These are phyloP conservation scores for Phallusia fumigata DNA, from an alignment of 23 tunicate genomes.

Conservation along the genomic window DNA sequence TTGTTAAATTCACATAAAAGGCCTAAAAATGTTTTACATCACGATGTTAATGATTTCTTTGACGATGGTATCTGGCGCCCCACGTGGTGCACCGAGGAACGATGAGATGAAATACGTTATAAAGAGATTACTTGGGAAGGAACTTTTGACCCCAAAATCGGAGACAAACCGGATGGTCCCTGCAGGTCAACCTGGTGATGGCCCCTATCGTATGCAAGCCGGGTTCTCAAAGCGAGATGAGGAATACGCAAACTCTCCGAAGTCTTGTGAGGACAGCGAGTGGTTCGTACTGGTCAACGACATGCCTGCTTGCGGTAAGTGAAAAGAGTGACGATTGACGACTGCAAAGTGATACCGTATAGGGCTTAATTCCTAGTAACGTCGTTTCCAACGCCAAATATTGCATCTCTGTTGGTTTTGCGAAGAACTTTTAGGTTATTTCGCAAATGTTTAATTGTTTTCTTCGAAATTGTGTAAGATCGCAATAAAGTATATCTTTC, in stretches of 20 bases:
- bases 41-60: neutral
- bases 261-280: conserved; percentile 18
- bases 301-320: conserved; percentile 68
- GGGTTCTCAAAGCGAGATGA: neutral
- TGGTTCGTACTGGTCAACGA: conserved; percentile 50
- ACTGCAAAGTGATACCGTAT: too few species aligned
- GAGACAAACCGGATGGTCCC: neutral
- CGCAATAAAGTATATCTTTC: too few species aligned
- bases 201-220: neutral
- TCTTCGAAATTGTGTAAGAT: too few species aligned
- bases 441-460: too few species aligned
- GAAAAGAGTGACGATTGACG: too few species aligned
- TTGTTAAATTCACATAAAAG: neutral
- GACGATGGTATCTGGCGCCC: neutral
- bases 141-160: neutral
- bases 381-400: too few species aligned
- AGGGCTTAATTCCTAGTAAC: too few species aligned
- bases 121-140: neutral
- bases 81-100: neutral
- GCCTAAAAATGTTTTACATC: neutral
- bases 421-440: too few species aligned
- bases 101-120: neutral
- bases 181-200: conserved; percentile 17
- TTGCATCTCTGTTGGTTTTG: too few species aligned
- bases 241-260: neutral